Evolutionary conservation across 2,888 invertebrate genomes (phyloP), one percentile per base, ranked within the genome.

Genomic region (Epinotia nisella): DNA sequence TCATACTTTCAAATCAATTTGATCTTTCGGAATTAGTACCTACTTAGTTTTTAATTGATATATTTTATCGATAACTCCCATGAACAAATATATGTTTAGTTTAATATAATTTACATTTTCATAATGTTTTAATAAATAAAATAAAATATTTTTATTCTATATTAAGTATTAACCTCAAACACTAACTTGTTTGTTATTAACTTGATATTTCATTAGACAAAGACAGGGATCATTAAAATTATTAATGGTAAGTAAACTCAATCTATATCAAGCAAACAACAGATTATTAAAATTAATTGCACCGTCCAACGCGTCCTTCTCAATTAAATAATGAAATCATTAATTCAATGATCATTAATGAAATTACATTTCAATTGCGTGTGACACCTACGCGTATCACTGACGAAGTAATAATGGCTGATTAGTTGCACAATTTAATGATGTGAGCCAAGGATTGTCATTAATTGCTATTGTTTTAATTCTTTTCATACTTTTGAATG

Each of bases 331-430:
- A 82, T 80, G 78, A 79, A 79, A 79, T 80, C 81, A 83, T 85
- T 83, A 80, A 66, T 64, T 41, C 58, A 59, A 81, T 82, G 65
- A 78, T 79, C 78, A 81, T 78, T 82, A 78, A 79, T 79, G 74
- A 83, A 83, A 85, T 84, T 80, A 82, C 81, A 78, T 81, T 81
- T 84, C 83, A 83, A 82, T 81, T 82, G 82, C 80, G 74, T 82
- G 80, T 76, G 78, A 80, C 83, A 80, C 87, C 87, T 81, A 87
- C 86, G 80, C 80, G n/a, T 65, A 66, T 76, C 80, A 78, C 78
- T 66, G 79, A 80, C 77, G 80, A 79, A 81, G 82, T 82, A 81
- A 81, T 80, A 79, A 76, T 74, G 75, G 75, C 76, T 81, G 80
- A 82, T 83, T 80, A 79, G 78, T 83, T 84, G 79, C 82, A 78